Percentiles rank a stretch among this genome's conserved stretches.
Conservation (phyloP, 2,113 vertebrate species). For the Otus sunia region DNA sequence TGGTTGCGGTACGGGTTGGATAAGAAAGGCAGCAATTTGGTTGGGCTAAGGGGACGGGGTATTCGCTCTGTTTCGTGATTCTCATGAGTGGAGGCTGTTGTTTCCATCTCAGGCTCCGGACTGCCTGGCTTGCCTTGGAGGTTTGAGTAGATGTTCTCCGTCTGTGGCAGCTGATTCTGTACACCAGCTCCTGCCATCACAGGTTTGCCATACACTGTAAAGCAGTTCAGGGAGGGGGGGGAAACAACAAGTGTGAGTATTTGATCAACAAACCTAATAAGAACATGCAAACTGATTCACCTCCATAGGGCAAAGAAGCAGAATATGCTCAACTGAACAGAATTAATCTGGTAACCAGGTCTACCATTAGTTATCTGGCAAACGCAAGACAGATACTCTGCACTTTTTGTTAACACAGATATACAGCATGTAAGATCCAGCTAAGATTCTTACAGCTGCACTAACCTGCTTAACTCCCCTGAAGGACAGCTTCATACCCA, state of each 20-base stretch:
- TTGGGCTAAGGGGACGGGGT: constrained; percentile 94
- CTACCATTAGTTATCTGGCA: background rate
- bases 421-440: background rate
- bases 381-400: background rate
- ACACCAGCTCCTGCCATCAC: constrained; percentile 77
- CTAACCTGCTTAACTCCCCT: background rate
- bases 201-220: constrained; percentile 91
- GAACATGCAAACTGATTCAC: background rate
- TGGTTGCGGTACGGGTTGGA: constrained; percentile 95
- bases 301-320: background rate
- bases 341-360: background rate
- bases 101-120: constrained; percentile 73
- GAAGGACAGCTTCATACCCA: background rate
- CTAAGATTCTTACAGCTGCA: background rate
- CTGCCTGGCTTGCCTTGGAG: constrained; percentile 76
- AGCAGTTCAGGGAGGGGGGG: background rate
- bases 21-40: constrained; percentile 94
- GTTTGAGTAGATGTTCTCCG: constrained; percentile 78
- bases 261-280: background rate
- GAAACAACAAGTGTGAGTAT: background rate
- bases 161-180: constrained; percentile 63
- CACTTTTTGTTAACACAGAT: background rate
- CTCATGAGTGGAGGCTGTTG: constrained; percentile 63
- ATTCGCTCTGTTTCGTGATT: constrained; percentile 83
- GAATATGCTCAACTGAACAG: background rate